phyloP scores from a whole-genome alignment of 2,888 invertebrate species.

The Nomada hirtipes region DNA sequence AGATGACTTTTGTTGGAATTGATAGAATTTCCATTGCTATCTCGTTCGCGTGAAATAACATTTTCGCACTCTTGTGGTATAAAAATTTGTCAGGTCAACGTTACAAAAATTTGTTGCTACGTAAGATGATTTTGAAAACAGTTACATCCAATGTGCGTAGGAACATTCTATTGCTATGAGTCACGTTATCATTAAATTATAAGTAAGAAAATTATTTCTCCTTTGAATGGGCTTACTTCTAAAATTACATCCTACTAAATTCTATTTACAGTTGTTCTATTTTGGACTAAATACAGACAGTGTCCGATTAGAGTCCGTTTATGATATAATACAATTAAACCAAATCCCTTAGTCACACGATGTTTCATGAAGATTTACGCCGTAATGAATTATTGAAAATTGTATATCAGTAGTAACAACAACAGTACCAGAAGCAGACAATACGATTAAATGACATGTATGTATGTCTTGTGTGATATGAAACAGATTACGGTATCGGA shows the following conservation, averaged over 20 bases:
- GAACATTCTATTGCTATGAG: constrained; percentile 73
- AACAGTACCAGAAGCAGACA: constrained; percentile 73
- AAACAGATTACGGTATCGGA: constrained; percentile 42
- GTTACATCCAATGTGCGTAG: constrained; percentile 65
- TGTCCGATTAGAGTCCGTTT: constrained; percentile 48
- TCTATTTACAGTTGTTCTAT: constrained; percentile 75
- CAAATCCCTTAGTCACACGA: constrained; percentile 50
- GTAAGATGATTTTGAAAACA: constrained; percentile 53
- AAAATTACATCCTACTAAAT: constrained; percentile 61
- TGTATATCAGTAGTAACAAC: constrained; percentile 70
- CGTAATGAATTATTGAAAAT: constrained; percentile 65
- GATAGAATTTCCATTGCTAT: constrained; percentile 30
- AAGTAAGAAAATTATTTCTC: constrained; percentile 63
- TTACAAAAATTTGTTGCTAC: constrained; percentile 39
- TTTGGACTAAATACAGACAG: constrained; percentile 58
- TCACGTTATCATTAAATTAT: constrained; percentile 64
- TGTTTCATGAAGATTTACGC: constrained; percentile 58
- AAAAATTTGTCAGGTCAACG: constrained; percentile 41
- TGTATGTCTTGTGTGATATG: constrained; percentile 30
- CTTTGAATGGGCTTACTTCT: constrained; percentile 47
- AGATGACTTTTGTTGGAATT: constrained; percentile 27
- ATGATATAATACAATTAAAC: constrained; percentile 51
- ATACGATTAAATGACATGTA: constrained; percentile 33
- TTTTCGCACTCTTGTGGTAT: constrained; percentile 19
- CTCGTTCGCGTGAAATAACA: constrained; percentile 23